These are phyloP conservation scores for Alligator sinensis DNA, from an alignment of 2,113 vertebrate species.

Conservation along the genomic window DNA sequence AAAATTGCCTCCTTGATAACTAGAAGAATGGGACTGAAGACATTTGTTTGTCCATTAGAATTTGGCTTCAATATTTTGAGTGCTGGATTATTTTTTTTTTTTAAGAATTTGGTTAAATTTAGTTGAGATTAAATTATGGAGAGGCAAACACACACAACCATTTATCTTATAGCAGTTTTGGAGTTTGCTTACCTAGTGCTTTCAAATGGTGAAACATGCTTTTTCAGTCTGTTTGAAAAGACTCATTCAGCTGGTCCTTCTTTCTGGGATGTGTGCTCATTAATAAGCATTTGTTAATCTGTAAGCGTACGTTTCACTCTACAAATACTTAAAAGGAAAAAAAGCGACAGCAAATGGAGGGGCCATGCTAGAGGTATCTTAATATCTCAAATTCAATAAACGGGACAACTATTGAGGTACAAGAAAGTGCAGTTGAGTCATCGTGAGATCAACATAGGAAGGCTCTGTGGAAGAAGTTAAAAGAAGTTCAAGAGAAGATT, in stretches of 20 bases:
- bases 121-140: background rate
- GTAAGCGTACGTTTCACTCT: background rate
- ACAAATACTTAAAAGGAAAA: background rate
- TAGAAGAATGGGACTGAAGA: slow-evolving; percentile 1
- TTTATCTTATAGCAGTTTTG: background rate
- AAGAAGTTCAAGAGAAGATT: background rate
- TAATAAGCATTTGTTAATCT: background rate
- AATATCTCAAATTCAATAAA: background rate
- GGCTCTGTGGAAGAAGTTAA: background rate
- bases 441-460: background rate
- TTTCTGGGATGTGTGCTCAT: background rate
- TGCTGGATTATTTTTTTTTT: background rate
- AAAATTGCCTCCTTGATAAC: slow-evolving; percentile 15
- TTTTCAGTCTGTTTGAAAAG: background rate
- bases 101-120: background rate
- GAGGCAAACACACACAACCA: background rate
- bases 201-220: background rate
- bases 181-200: background rate
- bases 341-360: background rate
- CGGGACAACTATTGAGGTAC: background rate
- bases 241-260: background rate
- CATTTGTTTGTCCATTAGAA: slow-evolving; percentile 18
- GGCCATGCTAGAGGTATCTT: background rate
- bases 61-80: background rate
- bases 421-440: background rate